phyloP scores from a whole-genome alignment of 2,797 vertebrate species.

The Phalanger gymnotis region DNA sequence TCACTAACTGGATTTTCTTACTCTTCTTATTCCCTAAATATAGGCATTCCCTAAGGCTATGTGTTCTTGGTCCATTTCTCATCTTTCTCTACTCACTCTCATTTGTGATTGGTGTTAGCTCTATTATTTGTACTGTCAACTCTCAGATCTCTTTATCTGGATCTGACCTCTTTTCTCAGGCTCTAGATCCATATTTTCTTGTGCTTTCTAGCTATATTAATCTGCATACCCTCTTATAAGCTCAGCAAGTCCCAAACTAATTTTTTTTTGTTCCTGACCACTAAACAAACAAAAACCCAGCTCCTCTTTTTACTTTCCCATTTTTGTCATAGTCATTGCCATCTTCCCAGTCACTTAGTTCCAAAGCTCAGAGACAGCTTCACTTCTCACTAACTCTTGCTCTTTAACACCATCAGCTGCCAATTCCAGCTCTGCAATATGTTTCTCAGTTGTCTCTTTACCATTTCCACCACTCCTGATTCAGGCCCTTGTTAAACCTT shows the following conservation, averaged over 20 bases:
- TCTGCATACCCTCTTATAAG: neutral
- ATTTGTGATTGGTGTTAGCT: too few relatives aligned
- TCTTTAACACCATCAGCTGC: neutral
- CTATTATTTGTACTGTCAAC: neutral
- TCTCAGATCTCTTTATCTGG: neutral
- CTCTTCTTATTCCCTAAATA: too few relatives aligned
- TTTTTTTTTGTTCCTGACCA: neutral
- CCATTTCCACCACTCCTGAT: neutral
- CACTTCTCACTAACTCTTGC: neutral
- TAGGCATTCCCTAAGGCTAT: too few relatives aligned
- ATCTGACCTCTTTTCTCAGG: neutral
- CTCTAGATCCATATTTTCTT: neutral
- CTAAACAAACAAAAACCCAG: neutral
- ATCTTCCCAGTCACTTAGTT: neutral
- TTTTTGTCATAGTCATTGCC: neutral
- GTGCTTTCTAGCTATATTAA: neutral
- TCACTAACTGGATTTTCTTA: too few relatives aligned
- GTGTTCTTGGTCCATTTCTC: too few relatives aligned
- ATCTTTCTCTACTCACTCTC: too few relatives aligned
- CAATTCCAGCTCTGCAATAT: neutral
- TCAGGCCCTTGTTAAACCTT: neutral
- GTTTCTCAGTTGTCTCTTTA: neutral
- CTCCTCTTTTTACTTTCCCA: neutral
- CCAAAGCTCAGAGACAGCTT: neutral
- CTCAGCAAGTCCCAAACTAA: neutral